phyloP scores from a whole-genome alignment of 2,797 vertebrate species.

The Microhierax caerulescens region DNA sequence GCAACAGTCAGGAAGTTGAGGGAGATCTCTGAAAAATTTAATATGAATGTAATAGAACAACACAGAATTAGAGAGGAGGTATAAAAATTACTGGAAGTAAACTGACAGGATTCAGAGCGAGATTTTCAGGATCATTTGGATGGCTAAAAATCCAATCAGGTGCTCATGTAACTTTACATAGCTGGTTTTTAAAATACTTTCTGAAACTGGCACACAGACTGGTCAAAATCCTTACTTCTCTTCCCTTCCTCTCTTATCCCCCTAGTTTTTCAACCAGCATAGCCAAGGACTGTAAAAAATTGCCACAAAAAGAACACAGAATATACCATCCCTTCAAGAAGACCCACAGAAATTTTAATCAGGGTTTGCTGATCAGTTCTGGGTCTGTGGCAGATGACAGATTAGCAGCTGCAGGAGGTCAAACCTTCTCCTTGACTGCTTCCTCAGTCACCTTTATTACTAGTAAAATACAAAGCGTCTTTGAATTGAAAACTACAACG shows the following conservation, averaged over 20 bases:
- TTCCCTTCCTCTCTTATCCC: background rate
- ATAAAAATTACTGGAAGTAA: background rate
- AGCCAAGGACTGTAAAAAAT: background rate
- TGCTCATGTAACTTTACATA: background rate
- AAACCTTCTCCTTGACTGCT: background rate
- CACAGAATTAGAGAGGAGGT: background rate
- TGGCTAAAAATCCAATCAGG: background rate
- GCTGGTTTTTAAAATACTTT: background rate
- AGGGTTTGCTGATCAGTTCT: background rate
- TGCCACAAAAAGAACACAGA: background rate
- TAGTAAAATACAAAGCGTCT: background rate
- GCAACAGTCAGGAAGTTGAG: background rate
- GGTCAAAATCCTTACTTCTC: background rate
- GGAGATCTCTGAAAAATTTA: background rate
- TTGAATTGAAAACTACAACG: background rate
- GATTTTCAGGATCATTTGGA: background rate
- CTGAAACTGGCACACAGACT: background rate
- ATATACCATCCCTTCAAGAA: background rate
- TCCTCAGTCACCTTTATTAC: background rate
- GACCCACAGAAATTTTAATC: background rate
- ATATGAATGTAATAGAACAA: background rate
- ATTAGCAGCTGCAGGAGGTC: background rate
- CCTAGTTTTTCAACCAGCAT: background rate
- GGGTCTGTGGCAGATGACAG: background rate
- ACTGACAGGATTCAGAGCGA: background rate